Percentiles rank a stretch among this genome's conserved stretches.
These are phyloP conservation scores for Anoplolepis gracilipes DNA, from an alignment of 1,140 invertebrate genomes.

Conservation along the genomic window DNA sequence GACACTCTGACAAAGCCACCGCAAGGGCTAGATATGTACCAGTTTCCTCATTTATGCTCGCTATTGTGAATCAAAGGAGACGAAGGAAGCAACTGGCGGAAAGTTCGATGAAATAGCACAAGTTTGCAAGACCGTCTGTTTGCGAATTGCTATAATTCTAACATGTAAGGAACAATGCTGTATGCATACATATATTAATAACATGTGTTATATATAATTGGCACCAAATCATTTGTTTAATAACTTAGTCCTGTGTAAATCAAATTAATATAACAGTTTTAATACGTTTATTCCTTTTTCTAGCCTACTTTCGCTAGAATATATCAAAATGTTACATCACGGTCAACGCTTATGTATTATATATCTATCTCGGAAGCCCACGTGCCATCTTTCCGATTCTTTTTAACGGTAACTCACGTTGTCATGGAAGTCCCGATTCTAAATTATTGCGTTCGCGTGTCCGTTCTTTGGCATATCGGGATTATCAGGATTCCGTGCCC, in stretches of 20 bases:
- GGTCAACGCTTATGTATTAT: too few relatives aligned
- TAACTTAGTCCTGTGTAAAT: too few relatives aligned
- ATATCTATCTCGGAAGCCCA: neutral
- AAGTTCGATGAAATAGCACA: neutral
- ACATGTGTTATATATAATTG: neutral
- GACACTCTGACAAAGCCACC: too few relatives aligned
- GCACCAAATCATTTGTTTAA: neutral
- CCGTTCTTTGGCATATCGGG: conserved; percentile 43
- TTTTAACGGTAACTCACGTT: conserved; percentile 36
- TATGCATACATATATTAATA: neutral
- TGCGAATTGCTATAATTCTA: neutral
- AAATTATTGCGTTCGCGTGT: conserved; percentile 63
- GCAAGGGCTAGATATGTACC: conserved; percentile 68
- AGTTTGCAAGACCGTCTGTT: neutral
- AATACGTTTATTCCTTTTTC: neutral
- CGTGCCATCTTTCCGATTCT: neutral
- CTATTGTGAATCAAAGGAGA: conserved; percentile 58
- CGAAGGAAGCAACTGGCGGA: conserved; percentile 44
- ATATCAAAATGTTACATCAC: neutral
- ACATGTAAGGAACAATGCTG: neutral
- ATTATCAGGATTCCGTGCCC: conserved; percentile 56
- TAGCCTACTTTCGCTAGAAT: neutral
- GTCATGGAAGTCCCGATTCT: conserved; percentile 30
- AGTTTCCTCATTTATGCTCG: conserved; percentile 24
- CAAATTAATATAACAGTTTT: neutral